Percentiles rank a stretch among this genome's conserved stretches.
Evolutionary conservation across 2,888 invertebrate species (phyloP).

Genomic region (Thumatha senex): DNA sequence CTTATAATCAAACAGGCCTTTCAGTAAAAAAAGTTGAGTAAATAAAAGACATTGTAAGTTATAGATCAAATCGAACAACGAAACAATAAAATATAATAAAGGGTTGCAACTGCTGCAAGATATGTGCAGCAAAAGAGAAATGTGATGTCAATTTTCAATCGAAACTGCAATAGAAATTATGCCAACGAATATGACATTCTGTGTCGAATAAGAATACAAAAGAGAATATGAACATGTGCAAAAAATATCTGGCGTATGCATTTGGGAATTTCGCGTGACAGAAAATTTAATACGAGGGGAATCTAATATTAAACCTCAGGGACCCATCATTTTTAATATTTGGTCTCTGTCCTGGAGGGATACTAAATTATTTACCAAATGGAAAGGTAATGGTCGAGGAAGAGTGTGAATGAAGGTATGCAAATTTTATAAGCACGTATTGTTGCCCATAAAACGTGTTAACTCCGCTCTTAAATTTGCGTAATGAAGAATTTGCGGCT

Average conservation of each 20-base stretch:
- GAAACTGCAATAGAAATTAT: conserved; percentile 57
- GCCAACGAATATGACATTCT: conserved; percentile 70
- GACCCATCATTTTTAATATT: conserved; percentile 84
- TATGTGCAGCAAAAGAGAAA: conserved; percentile 26
- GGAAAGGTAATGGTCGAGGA: conserved; percentile 81
- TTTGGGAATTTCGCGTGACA: conserved; percentile 83
- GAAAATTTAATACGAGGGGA: conserved; percentile 83
- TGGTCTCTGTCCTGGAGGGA: conserved; percentile 79
- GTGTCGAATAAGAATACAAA: conserved; percentile 78
- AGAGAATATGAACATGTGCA: conserved; percentile 80
- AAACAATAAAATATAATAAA: neutral
- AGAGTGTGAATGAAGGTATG: conserved; percentile 80
- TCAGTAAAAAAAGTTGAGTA: too few relatives aligned
- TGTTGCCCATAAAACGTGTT: conserved; percentile 69
- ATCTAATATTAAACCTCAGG: conserved; percentile 82
- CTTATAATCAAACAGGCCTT: too few relatives aligned
- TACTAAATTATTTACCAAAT: conserved; percentile 83
- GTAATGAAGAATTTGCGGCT: conserved; percentile 64
- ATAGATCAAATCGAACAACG: neutral
- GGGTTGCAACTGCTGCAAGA: conserved; percentile 9
- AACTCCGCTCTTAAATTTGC: conserved; percentile 54
- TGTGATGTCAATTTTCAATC: conserved; percentile 45
- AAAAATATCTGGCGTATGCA: conserved; percentile 81
- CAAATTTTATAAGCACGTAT: conserved; percentile 80
- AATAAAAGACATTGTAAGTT: too few relatives aligned